Evolutionary conservation across 2,797 vertebrate genomes (phyloP).

Genomic region (Nasua narica): DNA sequence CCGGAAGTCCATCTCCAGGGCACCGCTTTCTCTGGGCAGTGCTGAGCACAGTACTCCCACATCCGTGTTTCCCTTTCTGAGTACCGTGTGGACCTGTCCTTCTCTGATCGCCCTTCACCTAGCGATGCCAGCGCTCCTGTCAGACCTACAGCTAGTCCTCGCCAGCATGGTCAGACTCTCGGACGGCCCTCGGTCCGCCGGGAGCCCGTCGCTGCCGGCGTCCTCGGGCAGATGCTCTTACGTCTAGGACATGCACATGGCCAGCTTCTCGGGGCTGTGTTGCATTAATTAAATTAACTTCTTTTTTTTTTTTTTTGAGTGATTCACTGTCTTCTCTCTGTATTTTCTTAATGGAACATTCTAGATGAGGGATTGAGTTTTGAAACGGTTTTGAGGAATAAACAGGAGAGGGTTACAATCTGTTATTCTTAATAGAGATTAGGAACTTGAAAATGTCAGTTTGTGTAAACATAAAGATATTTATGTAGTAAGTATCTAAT

Average conservation of each 20-base stretch:
- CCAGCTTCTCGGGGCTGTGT: neutral
- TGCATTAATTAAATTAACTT: neutral
- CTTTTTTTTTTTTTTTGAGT: neutral
- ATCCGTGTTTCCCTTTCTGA: neutral
- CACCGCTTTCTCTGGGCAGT: neutral
- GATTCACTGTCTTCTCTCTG: neutral
- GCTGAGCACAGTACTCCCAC: fast-evolving
- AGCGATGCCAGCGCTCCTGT: fast-evolving
- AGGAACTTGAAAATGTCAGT: slow-evolving; percentile 27
- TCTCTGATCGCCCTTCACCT: neutral
- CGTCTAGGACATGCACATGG: fast-evolving
- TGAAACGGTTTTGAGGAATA: slow-evolving; percentile 30
- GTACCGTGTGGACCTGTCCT: neutral
- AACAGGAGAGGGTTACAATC: neutral
- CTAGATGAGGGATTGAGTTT: neutral
- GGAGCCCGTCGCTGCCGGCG: neutral
- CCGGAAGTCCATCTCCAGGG: neutral
- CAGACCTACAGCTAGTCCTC: fast-evolving
- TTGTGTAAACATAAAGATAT: slow-evolving; percentile 17
- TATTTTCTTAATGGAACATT: neutral
- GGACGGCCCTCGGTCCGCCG: fast-evolving
- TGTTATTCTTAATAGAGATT: slow-evolving; percentile 23
- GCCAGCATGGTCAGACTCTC: neutral
- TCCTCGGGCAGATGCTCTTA: too few relatives aligned
- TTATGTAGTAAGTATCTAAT: slow-evolving; percentile 22